phyloP scores from a whole-genome alignment of 2,797 vertebrate species.

The Gymnothorax javanicus region DNA sequence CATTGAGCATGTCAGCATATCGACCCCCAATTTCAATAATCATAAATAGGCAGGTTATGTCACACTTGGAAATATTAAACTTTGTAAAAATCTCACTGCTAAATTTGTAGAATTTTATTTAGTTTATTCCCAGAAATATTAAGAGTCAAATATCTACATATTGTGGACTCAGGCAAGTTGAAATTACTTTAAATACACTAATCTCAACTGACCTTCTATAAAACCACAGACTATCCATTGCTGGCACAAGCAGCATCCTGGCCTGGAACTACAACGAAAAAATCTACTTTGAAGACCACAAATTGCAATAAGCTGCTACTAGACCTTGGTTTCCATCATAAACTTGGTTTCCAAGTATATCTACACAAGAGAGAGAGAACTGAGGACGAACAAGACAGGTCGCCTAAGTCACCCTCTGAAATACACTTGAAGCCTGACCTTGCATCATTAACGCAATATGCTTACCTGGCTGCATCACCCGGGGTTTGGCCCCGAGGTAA shows the following conservation, averaged over 20 bases:
- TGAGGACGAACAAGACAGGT: neutral
- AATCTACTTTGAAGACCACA: neutral
- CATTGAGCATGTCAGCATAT: neutral
- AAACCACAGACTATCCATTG: neutral
- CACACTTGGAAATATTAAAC: neutral
- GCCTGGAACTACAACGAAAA: neutral
- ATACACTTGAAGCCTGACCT: neutral
- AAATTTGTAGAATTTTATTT: neutral
- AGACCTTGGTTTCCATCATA: neutral
- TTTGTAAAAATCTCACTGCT: neutral
- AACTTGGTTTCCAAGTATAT: neutral
- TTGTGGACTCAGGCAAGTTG: neutral
- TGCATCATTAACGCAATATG: conserved; percentile 19
- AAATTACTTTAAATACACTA: neutral
- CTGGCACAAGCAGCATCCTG: neutral
- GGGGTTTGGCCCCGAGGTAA: conserved; percentile 94
- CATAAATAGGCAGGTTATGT: neutral
- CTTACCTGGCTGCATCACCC: conserved; percentile 98
- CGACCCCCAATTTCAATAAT: neutral
- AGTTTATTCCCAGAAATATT: neutral
- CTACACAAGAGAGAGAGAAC: neutral
- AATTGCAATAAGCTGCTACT: neutral
- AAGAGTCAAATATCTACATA: neutral
- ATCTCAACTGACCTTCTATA: neutral
- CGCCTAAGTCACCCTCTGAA: neutral